These are phyloP conservation scores for Yponomeuta cagnagella DNA, from an alignment of 2,888 invertebrate species.

Conservation along the genomic window DNA sequence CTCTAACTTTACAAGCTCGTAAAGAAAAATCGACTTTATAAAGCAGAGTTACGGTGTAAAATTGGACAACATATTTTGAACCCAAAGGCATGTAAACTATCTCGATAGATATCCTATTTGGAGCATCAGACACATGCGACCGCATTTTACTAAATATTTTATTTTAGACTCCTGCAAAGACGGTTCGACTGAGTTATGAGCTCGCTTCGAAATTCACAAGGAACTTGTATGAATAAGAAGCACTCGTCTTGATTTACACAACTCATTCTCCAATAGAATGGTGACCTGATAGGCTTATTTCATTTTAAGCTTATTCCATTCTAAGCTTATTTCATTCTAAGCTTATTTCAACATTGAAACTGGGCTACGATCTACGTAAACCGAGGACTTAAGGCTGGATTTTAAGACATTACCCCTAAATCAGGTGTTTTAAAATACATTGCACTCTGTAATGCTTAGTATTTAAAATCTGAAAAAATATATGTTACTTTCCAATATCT, in stretches of 20 bases:
- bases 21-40: slow-evolving; percentile 25
- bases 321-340: neutral
- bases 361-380: slow-evolving; percentile 5
- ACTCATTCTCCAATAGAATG: neutral
- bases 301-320: neutral
- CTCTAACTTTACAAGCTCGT: slow-evolving; percentile 28
- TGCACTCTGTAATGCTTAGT: too few species aligned
- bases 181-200: slow-evolving; percentile 37
- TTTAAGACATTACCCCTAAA: too few species aligned
- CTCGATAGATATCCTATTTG: slow-evolving; percentile 41
- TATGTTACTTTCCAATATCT: too few species aligned
- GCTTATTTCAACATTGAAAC: neutral
- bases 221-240: slow-evolving; percentile 44
- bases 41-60: slow-evolving; percentile 18
- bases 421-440: too few species aligned
- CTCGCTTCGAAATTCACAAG: slow-evolving; percentile 40
- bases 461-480: too few species aligned
- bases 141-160: slow-evolving; percentile 49
- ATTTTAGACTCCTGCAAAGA: slow-evolving; percentile 34
- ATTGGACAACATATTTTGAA: slow-evolving; percentile 21
- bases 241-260: slow-evolving; percentile 16
- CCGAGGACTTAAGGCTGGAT: too few species aligned
- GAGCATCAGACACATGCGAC: slow-evolving; percentile 51
- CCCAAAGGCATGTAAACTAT: slow-evolving; percentile 38
- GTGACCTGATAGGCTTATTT: too few species aligned